Evolutionary conservation across 2,113 vertebrate genomes (phyloP).

Genomic region (Variabilichromis moorii): DNA sequence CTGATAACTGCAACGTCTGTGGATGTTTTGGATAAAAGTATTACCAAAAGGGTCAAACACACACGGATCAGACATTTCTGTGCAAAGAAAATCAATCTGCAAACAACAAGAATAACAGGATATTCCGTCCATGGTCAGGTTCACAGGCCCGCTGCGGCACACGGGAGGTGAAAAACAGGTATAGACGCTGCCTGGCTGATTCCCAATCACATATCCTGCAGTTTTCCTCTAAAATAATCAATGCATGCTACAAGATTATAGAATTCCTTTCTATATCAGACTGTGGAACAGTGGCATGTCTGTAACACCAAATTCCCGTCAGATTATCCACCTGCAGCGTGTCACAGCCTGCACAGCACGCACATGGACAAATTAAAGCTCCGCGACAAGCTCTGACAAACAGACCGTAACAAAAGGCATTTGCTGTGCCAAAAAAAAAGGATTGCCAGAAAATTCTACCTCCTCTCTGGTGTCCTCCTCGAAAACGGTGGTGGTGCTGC

Average conservation of each 20-base stretch:
- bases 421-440: neutral
- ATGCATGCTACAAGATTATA: neutral
- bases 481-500: slow-evolving; percentile 60
- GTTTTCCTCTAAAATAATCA: neutral
- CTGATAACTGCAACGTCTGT: neutral
- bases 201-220: neutral
- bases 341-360: neutral
- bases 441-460: slow-evolving; percentile 9
- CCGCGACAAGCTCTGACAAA: neutral
- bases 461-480: slow-evolving; percentile 72
- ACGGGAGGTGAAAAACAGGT: neutral
- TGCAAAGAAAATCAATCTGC: neutral
- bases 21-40: neutral
- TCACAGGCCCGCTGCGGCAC: neutral
- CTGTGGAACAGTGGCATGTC: neutral
- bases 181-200: neutral
- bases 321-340: neutral
- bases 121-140: neutral
- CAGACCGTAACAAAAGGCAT: neutral
- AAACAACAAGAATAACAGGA: neutral
- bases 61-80: neutral
- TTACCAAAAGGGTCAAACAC: neutral
- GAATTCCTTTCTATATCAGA: neutral
- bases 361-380: neutral
- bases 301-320: neutral